These are phyloP conservation scores for Pseudococcus longispinus DNA, from an alignment of 2,888 invertebrate species.

Conservation along the genomic window DNA sequence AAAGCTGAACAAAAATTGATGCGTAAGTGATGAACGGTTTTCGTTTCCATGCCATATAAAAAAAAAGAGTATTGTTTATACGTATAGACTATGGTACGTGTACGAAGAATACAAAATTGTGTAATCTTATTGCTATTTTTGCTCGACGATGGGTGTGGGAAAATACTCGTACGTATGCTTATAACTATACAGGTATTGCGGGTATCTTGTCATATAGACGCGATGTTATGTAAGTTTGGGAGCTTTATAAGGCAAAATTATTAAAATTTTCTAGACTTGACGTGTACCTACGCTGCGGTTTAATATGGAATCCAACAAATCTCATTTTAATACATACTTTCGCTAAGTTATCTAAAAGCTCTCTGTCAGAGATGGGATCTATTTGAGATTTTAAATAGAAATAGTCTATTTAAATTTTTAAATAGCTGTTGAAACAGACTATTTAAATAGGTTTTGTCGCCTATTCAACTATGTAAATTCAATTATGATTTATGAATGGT, in stretches of 20 bases:
- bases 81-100: neutral
- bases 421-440: no score
- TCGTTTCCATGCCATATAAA: neutral
- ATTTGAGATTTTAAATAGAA: no score
- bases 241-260: conserved; percentile 21
- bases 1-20: neutral
- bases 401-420: no score
- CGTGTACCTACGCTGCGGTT: neutral
- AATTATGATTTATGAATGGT: no score
- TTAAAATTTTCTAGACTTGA: conserved; percentile 10
- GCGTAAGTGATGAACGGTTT: conserved; percentile 7
- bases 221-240: neutral
- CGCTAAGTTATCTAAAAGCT: conserved; percentile 13
- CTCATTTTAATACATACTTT: conserved; percentile 22
- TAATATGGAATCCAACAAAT: conserved; percentile 2
- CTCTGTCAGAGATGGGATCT: no score
- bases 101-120: neutral
- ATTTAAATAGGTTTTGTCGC: no score
- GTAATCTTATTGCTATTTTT: conserved; percentile 16
- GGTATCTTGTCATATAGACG: neutral
- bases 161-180: neutral
- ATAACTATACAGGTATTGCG: neutral
- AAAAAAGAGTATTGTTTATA: neutral
- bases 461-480: no score
- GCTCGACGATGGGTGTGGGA: neutral